phyloP scores from a whole-genome alignment of 2,797 vertebrate genomes.

The Oreochromis mossambicus region DNA sequence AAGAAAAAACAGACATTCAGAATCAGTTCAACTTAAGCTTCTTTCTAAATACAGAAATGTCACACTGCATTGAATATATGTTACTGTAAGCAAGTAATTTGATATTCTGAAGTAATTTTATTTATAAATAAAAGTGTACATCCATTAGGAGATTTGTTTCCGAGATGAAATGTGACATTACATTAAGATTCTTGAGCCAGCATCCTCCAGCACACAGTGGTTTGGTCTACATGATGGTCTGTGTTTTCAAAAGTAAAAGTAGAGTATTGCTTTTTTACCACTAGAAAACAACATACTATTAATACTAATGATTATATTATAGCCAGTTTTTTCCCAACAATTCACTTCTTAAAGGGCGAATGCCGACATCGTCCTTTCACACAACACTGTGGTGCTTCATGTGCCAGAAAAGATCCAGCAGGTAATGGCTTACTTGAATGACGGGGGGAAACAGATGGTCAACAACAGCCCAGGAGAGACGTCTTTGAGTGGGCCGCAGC shows the following conservation, averaged over 20 bases:
- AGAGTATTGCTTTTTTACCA: neutral
- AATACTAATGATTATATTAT: neutral
- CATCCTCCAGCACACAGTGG: neutral
- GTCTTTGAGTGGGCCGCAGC: slow-evolving; percentile 50
- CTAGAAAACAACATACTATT: neutral
- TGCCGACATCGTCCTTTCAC: neutral
- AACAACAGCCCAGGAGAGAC: slow-evolving; percentile 46
- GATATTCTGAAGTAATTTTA: neutral
- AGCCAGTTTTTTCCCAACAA: neutral
- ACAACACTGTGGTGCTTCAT: neutral
- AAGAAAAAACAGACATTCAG: neutral
- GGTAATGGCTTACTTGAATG: slow-evolving; percentile 26
- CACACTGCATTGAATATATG: neutral
- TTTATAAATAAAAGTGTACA: neutral
- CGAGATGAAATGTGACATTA: neutral
- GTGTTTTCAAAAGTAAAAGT: neutral
- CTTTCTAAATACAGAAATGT: neutral
- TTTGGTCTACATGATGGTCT: neutral
- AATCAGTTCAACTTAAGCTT: neutral
- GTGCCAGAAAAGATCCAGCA: slow-evolving; percentile 18
- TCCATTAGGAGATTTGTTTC: neutral
- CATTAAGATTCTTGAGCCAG: neutral
- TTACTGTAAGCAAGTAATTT: neutral
- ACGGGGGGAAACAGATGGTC: slow-evolving; percentile 63
- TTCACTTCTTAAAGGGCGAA: neutral